phyloP scores from a whole-genome alignment of 1,140 invertebrate genomes.

The Microplitis demolitor region DNA sequence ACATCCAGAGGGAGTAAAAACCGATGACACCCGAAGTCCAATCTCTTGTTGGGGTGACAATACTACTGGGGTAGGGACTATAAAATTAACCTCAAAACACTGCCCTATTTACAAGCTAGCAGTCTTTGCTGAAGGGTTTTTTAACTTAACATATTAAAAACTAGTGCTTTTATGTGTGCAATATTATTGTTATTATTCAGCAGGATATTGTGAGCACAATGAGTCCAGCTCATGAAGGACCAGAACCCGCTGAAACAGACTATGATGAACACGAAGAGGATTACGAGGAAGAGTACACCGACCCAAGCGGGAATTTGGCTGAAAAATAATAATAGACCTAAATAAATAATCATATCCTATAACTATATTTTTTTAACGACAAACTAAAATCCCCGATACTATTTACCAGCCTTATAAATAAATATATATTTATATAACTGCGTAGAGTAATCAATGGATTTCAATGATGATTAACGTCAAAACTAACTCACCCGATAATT shows the following conservation, averaged over 20 bases:
- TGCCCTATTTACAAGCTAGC: no score
- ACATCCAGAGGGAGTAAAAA: no score
- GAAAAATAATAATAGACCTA: slow-evolving; percentile 52
- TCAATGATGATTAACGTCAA: slow-evolving; percentile 30
- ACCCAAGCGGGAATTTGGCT: slow-evolving; percentile 55
- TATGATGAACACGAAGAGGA: slow-evolving; percentile 57
- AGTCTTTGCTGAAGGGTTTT: no score
- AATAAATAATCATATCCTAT: no score
- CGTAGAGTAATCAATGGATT: neutral
- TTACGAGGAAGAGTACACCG: slow-evolving; percentile 55
- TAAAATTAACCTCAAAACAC: no score
- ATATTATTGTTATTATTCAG: slow-evolving; percentile 39
- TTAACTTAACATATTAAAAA: no score
- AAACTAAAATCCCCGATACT: slow-evolving; percentile 10
- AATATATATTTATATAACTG: no score
- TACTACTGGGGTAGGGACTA: no score
- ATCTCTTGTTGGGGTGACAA: no score
- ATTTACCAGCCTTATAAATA: slow-evolving; percentile 33
- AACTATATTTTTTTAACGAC: neutral
- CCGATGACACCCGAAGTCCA: no score
- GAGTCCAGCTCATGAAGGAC: slow-evolving; percentile 49
- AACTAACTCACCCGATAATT: slow-evolving; percentile 48
- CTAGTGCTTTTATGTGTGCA: slow-evolving; percentile 9
- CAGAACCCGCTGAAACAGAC: slow-evolving; percentile 59
- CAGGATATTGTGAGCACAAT: slow-evolving; percentile 55